phyloP scores from a whole-genome alignment of 2,888 invertebrate species.

The Branchellion lobata region DNA sequence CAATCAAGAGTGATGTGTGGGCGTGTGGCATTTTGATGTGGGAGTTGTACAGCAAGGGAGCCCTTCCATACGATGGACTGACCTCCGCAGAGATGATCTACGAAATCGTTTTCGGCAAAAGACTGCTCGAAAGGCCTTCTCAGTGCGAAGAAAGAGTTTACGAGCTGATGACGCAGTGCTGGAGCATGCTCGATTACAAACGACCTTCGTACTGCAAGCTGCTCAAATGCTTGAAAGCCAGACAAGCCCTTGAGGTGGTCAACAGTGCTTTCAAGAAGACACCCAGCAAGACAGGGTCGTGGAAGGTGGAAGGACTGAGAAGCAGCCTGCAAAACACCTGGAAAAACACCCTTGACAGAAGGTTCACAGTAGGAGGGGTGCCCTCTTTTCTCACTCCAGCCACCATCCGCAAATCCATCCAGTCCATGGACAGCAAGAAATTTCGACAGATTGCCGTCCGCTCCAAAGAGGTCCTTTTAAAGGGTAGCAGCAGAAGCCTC shows the following conservation, averaged over 20 bases:
- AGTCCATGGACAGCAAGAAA: neutral
- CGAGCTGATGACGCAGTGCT: constrained; percentile 9
- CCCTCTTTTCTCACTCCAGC: constrained; percentile 11
- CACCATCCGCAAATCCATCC: neutral
- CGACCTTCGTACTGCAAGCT: neutral
- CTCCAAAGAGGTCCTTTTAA: constrained; percentile 25
- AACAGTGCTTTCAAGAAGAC: neutral
- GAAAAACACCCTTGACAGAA: constrained; percentile 22
- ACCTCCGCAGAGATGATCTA: neutral
- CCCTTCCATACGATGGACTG: constrained; percentile 45
- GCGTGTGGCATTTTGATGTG: constrained; percentile 52
- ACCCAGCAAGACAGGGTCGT: neutral
- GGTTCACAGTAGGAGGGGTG: constrained; percentile 5
- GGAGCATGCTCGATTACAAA: neutral
- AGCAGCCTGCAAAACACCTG: neutral
- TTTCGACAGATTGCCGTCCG: constrained; percentile 13
- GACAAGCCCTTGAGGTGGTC: neutral
- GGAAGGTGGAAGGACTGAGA: neutral
- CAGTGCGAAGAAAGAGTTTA: neutral
- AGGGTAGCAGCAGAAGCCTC: neutral
- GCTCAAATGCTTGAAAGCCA: neutral
- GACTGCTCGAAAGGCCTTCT: neutral
- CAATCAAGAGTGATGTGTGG: constrained; percentile 52
- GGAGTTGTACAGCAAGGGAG: constrained; percentile 52
- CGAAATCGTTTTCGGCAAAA: neutral